These are phyloP conservation scores for Rallus limicola DNA, from an alignment of 2,113 vertebrate genomes.

Conservation along the genomic window DNA sequence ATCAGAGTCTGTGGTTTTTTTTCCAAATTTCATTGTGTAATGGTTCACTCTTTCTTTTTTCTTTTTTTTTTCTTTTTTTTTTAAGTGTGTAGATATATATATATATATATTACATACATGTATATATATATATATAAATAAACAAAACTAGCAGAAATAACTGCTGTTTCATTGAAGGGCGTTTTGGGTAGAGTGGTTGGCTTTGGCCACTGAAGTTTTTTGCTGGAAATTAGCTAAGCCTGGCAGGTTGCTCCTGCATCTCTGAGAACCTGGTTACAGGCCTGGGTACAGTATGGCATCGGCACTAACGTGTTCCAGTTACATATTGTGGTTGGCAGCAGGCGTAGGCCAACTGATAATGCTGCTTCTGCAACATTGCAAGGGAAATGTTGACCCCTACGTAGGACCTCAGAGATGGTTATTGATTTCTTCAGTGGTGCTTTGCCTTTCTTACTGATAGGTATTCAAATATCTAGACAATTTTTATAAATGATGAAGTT, in stretches of 20 bases:
- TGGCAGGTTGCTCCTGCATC: not conserved
- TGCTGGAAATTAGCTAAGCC: not conserved
- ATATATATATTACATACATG: no score
- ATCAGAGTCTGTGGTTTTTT: not conserved
- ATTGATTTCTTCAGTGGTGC: not conserved
- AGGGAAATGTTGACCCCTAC: not conserved
- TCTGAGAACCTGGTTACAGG: not conserved
- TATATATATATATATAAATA: no score
- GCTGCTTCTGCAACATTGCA: not conserved
- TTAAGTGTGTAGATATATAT: no score
- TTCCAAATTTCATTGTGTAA: no score
- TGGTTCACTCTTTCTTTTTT: no score
- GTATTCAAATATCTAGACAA: not conserved
- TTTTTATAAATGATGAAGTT: not conserved
- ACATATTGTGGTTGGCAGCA: not conserved
- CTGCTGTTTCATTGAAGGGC: not conserved
- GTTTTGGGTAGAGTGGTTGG: not conserved
- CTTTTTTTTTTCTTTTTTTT: no score
- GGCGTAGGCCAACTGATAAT: not conserved
- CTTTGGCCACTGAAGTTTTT: not conserved
- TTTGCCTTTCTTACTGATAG: not conserved
- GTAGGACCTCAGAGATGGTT: not conserved
- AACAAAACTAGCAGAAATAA: not conserved
- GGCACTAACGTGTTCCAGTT: not conserved
- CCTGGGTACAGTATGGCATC: not conserved